Evolutionary conservation across 1,140 invertebrate species (phyloP).

Genomic region (Phenacoccus solenopsis): DNA sequence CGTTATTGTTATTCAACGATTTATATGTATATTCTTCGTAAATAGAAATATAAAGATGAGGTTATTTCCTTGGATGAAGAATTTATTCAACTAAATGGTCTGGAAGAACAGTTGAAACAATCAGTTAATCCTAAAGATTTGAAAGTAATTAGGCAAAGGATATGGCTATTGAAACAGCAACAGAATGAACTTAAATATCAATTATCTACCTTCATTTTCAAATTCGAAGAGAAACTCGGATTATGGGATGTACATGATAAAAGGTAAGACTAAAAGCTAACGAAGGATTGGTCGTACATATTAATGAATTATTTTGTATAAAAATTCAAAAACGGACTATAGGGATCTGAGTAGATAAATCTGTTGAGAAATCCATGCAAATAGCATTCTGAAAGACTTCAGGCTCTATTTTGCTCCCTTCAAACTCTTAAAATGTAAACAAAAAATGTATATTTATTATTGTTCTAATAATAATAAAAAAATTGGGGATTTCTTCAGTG

Average conservation of each 20-base stretch:
- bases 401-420: no score
- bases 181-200: conserved; percentile 67
- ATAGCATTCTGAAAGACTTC: no score
- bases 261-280: conserved; percentile 37
- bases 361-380: no score
- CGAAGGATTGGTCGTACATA: no score
- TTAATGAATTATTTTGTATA: no score
- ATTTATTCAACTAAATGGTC: conserved; percentile 44
- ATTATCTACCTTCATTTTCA: conserved; percentile 54
- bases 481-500: no score
- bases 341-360: no score
- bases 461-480: no score
- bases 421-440: no score
- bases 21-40: conserved; percentile 7
- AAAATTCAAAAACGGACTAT: no score
- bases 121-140: conserved; percentile 76
- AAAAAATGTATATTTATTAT: no score
- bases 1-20: neutral
- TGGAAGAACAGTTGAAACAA: conserved; percentile 69
- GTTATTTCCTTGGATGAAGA: conserved; percentile 29
- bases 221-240: conserved; percentile 58
- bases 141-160: conserved; percentile 61
- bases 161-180: conserved; percentile 60
- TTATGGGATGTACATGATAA: conserved; percentile 58
- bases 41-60: conserved; percentile 20